These are phyloP conservation scores for Oryzias javanicus DNA, from an alignment of 2,113 vertebrate genomes.

Conservation along the genomic window DNA sequence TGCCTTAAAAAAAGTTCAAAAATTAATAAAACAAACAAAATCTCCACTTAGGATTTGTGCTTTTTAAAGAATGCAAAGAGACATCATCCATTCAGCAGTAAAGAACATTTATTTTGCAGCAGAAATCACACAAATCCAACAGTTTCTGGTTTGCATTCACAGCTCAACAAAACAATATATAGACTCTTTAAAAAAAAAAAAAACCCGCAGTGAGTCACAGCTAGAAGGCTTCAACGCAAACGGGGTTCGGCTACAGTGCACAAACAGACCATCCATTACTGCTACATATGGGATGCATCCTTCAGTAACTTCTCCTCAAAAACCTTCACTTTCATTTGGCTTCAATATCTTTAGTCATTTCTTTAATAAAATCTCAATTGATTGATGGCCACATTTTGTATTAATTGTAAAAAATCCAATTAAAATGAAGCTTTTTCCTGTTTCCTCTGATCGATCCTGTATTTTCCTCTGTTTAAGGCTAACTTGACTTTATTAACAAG, in stretches of 20 bases:
- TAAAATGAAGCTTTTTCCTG: conserved; percentile 20
- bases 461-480: conserved; percentile 36
- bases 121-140: background rate
- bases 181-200: conserved; percentile 10
- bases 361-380: background rate
- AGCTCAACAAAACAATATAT: conserved; percentile 4
- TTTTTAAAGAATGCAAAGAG: background rate
- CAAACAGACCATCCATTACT: conserved; percentile 37
- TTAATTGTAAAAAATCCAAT: conserved; percentile 22
- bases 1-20: too few species aligned
- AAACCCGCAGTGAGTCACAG: conserved; percentile 22
- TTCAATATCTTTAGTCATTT: background rate
- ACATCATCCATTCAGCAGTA: background rate
- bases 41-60: too few species aligned
- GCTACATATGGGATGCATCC: conserved; percentile 52
- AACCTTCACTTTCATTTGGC: background rate
- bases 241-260: conserved; percentile 34
- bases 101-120: background rate
- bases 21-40: too few species aligned
- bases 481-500: conserved; percentile 47
- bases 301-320: conserved; percentile 9
- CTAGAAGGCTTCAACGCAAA: conserved; percentile 10
- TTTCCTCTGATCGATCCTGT: conserved; percentile 7
- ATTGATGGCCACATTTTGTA: conserved; percentile 22
- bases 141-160: conserved; percentile 4